Evolutionary conservation across 2,113 vertebrate species (phyloP).

Genomic region (Salvator merianae): DNA sequence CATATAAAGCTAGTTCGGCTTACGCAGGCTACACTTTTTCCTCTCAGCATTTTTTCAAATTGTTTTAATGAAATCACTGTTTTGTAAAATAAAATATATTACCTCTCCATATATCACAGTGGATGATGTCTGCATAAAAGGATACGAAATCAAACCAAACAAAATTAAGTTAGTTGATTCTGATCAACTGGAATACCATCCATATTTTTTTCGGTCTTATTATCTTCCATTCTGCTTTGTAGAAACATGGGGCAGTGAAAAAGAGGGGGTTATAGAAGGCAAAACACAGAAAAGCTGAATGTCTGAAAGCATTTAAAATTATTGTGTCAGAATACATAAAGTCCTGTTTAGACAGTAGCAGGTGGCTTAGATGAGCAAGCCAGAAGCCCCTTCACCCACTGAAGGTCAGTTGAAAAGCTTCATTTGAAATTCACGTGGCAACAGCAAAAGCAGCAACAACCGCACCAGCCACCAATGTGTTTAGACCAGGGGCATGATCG

Average conservation of each 20-base stretch:
- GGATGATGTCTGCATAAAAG: slow-evolving; percentile 2
- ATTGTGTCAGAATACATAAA: not conserved
- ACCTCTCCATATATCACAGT: slow-evolving; percentile 14
- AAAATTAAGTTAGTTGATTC: slow-evolving; percentile 9
- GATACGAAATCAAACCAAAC: not conserved
- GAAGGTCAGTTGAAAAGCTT: no score
- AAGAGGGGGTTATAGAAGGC: not conserved
- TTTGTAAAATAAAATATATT: slow-evolving; percentile 22
- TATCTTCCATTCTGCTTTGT: not conserved
- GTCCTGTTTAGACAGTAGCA: not conserved
- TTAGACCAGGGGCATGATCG: no score
- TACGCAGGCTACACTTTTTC: slow-evolving; percentile 9
- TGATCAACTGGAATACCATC: not conserved
- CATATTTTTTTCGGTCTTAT: not conserved
- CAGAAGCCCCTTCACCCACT: no score
- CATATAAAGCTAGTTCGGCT: slow-evolving; percentile 19
- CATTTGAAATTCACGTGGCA: no score
- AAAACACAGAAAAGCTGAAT: not conserved
- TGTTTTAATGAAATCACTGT: slow-evolving; percentile 40
- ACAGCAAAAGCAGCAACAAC: no score
- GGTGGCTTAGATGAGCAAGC: no score
- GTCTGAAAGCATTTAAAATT: not conserved
- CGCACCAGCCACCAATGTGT: no score
- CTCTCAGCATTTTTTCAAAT: slow-evolving; percentile 33
- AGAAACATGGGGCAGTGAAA: not conserved